Conservation (phyloP, 2,797 vertebrate species). For the Brachyalestes nurse region DNA sequence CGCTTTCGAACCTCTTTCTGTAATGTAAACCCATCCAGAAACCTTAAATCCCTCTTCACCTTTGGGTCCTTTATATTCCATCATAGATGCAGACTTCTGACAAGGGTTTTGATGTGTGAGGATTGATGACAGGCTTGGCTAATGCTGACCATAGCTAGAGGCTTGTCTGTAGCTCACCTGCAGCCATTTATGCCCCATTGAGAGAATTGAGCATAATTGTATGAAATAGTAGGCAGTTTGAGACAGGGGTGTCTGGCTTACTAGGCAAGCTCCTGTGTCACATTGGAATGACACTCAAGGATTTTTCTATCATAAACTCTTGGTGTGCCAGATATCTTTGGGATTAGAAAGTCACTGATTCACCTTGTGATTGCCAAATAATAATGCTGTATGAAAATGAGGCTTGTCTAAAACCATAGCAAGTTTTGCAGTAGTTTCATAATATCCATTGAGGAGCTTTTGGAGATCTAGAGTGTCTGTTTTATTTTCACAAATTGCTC, state of each 20-base stretch:
- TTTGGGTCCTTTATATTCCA: conserved; percentile 38
- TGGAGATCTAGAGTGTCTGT: neutral
- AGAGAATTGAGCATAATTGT: conserved; percentile 78
- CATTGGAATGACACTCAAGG: conserved; percentile 35
- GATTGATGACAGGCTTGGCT: conserved; percentile 69
- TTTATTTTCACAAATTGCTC: conserved; percentile 8
- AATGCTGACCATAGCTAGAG: conserved; percentile 70
- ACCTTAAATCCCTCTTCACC: conserved; percentile 48
- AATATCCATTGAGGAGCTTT: neutral
- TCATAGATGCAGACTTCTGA: conserved; percentile 57
- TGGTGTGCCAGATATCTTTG: conserved; percentile 22
- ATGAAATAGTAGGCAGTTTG: conserved; percentile 69
- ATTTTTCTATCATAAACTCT: conserved; percentile 25
- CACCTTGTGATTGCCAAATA: conserved; percentile 5
- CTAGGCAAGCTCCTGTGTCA: conserved; percentile 46
- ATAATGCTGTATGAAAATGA: neutral
- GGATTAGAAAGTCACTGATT: conserved; percentile 34
- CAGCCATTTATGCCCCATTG: conserved; percentile 77
- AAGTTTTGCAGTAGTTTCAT: neutral
- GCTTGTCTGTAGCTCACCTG: conserved; percentile 71
- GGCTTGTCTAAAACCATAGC: conserved; percentile 9
- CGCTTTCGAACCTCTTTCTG: conserved; percentile 9
- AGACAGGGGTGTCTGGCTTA: conserved; percentile 53
- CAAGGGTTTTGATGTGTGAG: conserved; percentile 72
- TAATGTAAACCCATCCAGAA: neutral